Base-by-base conservation (phyloP, 2,888 invertebrate genomes). In the Andrena flavipes region DNA sequence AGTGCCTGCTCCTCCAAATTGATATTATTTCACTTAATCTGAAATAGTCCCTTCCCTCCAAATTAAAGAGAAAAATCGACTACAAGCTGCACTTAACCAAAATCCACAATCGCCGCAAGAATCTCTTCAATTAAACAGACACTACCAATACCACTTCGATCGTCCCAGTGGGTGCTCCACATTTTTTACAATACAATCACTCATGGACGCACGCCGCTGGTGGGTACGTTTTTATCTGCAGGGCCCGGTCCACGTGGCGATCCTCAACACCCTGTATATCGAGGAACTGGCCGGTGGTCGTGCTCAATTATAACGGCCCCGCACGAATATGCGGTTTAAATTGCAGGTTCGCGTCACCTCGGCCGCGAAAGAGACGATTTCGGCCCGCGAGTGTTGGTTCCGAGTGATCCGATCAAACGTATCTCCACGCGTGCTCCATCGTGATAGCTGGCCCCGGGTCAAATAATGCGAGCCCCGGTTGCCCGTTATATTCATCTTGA, bases 281-380 rank as follows among this genome's bases (percentile, higher is more conserved):
- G 48, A 54, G 68, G n/a, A 33, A n/a, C 65, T 23, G 63, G 65
- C 59, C 65, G 49, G 62, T 73, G 68, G 74, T 75, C 81, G 59
- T 63, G 74, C 69, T 80, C 85, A 72, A 84, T 84, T 84, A 84
- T 84, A 84, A 84, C 84, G 84, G 86, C 84, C 73, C 56, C 86
- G 84, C 85, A 90, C 84, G 88, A 90, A 90, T 88, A 91, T 90
- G 91, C 90, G 91, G 91, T 91, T 91, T 92, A 91, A 92, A 92
- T 90, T 89, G 92, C 92, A 92, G 92, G 92, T 92, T 92, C 91
- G 88, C 88, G 89, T 90, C 91, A 91, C 90, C 92, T 92, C 76
- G 83, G 84, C 74, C 76, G 78, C 77, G 78, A 80, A 82, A 82
- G 68, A 73, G 72, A 86, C 83, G 73, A 70, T 76, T 81, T 67